Percentiles rank a stretch among this genome's conserved stretches.
Evolutionary conservation across 2,113 vertebrate species (phyloP).

Genomic region (Struthidea cinerea): DNA sequence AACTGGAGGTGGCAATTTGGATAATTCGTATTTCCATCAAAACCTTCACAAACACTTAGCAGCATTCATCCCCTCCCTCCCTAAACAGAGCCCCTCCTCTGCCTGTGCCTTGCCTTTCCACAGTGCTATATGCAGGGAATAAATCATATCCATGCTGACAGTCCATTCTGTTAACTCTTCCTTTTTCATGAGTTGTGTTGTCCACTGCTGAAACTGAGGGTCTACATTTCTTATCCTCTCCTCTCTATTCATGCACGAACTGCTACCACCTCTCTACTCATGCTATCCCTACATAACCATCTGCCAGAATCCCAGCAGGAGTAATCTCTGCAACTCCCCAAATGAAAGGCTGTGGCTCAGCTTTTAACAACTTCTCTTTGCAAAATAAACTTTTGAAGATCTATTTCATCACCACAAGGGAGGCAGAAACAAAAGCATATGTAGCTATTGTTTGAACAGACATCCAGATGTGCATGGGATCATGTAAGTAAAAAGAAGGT

Average conservation of each 20-base stretch:
- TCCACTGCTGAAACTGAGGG: neutral
- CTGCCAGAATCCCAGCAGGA: neutral
- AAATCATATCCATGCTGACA: neutral
- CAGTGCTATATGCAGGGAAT: neutral
- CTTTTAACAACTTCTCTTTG: neutral
- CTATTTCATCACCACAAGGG: neutral
- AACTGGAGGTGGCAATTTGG: neutral
- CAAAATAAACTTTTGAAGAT: neutral
- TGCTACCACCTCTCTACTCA: neutral
- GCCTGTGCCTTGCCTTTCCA: neutral
- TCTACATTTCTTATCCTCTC: neutral
- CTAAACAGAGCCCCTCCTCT: neutral
- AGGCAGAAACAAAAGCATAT: neutral
- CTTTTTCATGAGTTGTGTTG: neutral
- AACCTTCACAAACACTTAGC: neutral
- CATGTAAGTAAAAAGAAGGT: neutral
- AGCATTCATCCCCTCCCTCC: neutral
- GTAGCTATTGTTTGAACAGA: neutral
- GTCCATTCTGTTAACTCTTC: neutral
- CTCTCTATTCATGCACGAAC: neutral
- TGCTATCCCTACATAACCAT: neutral
- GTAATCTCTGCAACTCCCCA: neutral
- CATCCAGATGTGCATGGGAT: neutral
- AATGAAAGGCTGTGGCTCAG: neutral
- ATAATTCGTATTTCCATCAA: neutral